Conservation (phyloP, 2,888 invertebrate genomes). For the Eupithecia dodoneata region DNA sequence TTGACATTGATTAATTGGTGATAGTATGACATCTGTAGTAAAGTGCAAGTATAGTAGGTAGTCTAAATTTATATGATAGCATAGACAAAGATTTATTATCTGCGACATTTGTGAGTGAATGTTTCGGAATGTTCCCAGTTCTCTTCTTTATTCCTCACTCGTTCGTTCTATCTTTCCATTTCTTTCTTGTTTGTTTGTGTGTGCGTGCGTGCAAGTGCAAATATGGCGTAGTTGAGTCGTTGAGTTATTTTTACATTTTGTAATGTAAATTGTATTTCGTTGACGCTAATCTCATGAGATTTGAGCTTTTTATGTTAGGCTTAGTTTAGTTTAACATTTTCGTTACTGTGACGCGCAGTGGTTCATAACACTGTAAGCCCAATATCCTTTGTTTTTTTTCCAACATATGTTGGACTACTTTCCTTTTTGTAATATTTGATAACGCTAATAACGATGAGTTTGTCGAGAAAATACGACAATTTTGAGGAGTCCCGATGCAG, state of each 20-base stretch:
- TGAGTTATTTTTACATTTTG: conserved; percentile 77
- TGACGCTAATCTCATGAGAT: conserved; percentile 77
- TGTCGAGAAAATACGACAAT: conserved; percentile 57
- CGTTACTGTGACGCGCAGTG: conserved; percentile 52
- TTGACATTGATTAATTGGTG: no score
- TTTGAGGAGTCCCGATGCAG: conserved; percentile 51
- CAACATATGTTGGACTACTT: conserved; percentile 73
- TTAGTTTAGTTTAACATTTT: conserved; percentile 48
- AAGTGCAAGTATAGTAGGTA: no score
- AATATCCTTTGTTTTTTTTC: conserved; percentile 65
- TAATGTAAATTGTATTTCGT: conserved; percentile 71
- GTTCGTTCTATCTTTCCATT: background rate
- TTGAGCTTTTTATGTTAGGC: conserved; percentile 64
- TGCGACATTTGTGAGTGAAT: background rate
- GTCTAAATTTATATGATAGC: background rate
- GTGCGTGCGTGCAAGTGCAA: conserved; percentile 44
- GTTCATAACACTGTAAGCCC: conserved; percentile 56
- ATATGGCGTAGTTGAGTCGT: conserved; percentile 74
- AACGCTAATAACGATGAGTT: conserved; percentile 64
- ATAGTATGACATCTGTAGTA: no score
- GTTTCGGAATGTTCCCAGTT: background rate
- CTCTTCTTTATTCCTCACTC: background rate
- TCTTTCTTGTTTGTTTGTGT: conserved; percentile 6
- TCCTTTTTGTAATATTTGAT: conserved; percentile 57
- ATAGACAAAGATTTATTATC: background rate